These are phyloP conservation scores for Drosophila silvestris DNA, from an alignment of 2,888 invertebrate genomes.

Conservation along the genomic window DNA sequence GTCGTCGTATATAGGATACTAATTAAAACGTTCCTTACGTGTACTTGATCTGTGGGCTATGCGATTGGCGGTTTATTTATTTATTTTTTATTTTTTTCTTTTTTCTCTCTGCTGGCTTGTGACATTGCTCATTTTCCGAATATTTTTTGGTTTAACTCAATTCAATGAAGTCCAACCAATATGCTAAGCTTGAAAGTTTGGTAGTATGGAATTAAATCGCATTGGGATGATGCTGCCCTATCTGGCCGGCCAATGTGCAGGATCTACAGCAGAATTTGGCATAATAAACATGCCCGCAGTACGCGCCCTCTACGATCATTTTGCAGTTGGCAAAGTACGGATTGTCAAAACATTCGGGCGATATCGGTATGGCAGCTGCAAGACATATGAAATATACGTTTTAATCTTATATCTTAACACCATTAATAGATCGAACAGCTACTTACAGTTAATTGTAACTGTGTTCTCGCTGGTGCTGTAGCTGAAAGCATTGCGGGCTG, in stretches of 20 bases:
- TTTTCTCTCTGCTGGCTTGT: constrained; percentile 48
- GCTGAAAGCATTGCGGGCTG: constrained; percentile 91
- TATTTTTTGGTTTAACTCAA: constrained; percentile 58
- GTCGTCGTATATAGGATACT: constrained; percentile 44
- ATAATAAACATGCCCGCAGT: constrained; percentile 96
- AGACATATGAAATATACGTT: background rate
- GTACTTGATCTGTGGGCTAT: constrained; percentile 62
- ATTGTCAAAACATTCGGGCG: constrained; percentile 94
- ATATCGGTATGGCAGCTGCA: constrained; percentile 87
- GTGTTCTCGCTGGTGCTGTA: constrained; percentile 88
- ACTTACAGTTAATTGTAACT: constrained; percentile 91
- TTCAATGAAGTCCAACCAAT: constrained; percentile 60
- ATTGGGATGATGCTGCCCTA: constrained; percentile 85
- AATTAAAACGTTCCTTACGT: constrained; percentile 56
- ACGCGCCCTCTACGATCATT: constrained; percentile 93
- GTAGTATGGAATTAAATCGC: constrained; percentile 71
- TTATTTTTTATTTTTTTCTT: constrained; percentile 28
- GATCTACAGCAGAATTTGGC: constrained; percentile 97
- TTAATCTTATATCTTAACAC: background rate
- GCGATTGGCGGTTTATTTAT: constrained; percentile 29
- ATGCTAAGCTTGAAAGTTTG: constrained; percentile 52
- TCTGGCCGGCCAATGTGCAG: constrained; percentile 94
- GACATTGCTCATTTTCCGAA: constrained; percentile 45
- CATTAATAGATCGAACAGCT: background rate
- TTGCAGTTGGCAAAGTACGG: constrained; percentile 95